Conservation (phyloP, 2,888 invertebrate genomes). For the Eledone cirrhosa region DNA sequence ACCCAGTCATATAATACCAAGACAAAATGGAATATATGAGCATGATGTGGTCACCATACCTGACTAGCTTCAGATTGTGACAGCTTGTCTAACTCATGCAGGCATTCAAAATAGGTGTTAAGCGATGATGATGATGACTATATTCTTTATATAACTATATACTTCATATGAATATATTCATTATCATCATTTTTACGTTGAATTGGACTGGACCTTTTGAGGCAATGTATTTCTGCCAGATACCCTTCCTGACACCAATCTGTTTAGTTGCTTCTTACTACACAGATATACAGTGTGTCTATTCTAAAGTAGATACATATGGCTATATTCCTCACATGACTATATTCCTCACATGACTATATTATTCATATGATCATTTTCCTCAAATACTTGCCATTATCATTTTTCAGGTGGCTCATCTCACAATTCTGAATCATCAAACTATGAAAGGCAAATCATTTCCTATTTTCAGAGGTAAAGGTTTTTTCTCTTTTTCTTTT, state of each 20-base stretch:
- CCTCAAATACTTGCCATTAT: not conserved
- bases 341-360: not conserved
- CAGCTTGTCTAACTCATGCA: too few species aligned
- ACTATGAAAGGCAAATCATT: constrained; percentile 48
- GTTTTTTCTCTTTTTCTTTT: not conserved
- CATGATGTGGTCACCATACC: too few species aligned
- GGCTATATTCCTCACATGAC: not conserved
- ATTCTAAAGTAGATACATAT: too few species aligned
- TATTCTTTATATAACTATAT: too few species aligned
- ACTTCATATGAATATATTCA: too few species aligned
- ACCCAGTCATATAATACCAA: too few species aligned
- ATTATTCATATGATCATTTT: not conserved
- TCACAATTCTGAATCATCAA: constrained; percentile 50
- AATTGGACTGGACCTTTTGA: too few species aligned
- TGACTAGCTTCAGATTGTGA: too few species aligned
- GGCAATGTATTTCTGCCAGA: not conserved
- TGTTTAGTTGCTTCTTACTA: not conserved
- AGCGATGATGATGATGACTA: too few species aligned
- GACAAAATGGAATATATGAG: too few species aligned
- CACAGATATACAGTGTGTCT: not conserved
- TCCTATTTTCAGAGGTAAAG: constrained; percentile 55
- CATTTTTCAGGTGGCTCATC: constrained; percentile 46
- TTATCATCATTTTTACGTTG: too few species aligned
- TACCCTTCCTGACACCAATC: not conserved
- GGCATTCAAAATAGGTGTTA: too few species aligned